Conservation (phyloP, 2,113 vertebrate genomes). For the Corythornis cristatus region DNA sequence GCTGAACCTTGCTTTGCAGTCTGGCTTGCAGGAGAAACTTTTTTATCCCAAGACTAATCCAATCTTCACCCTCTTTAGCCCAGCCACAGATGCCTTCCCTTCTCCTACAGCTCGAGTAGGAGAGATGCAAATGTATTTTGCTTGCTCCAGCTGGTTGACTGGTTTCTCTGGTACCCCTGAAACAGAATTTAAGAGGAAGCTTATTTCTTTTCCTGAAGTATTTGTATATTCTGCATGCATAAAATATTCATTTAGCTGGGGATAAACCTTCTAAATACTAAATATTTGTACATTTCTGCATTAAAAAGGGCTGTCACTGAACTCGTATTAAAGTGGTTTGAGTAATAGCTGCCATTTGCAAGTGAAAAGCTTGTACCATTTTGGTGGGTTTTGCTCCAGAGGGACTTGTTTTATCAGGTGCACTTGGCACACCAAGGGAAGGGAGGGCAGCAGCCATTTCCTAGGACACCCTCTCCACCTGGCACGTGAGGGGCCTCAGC, state of each 20-base stretch:
- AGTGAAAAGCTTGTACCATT: not conserved
- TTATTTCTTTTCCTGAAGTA: conserved; percentile 11
- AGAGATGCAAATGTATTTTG: not conserved
- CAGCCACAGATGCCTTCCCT: not conserved
- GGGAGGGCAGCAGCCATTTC: not conserved
- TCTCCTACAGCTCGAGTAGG: not conserved
- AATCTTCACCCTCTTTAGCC: not conserved
- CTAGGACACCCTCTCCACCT: not conserved
- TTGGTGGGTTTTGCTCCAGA: not conserved
- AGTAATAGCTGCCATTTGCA: not conserved
- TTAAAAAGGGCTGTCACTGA: not conserved
- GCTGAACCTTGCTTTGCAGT: not conserved
- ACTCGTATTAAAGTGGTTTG: not conserved
- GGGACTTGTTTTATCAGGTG: not conserved
- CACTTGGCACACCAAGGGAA: not conserved
- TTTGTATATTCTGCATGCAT: not conserved
- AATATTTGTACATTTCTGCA: not conserved
- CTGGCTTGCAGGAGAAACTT: not conserved
- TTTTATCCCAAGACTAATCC: not conserved
- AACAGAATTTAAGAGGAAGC: not conserved
- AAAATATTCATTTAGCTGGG: conserved; percentile 4
- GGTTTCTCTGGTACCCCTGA: not conserved
- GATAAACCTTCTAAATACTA: not conserved
- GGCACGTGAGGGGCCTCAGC: not conserved
- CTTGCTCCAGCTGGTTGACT: not conserved